Base-by-base conservation (phyloP, 2,797 vertebrate genomes). In the Channallabes apus region DNA sequence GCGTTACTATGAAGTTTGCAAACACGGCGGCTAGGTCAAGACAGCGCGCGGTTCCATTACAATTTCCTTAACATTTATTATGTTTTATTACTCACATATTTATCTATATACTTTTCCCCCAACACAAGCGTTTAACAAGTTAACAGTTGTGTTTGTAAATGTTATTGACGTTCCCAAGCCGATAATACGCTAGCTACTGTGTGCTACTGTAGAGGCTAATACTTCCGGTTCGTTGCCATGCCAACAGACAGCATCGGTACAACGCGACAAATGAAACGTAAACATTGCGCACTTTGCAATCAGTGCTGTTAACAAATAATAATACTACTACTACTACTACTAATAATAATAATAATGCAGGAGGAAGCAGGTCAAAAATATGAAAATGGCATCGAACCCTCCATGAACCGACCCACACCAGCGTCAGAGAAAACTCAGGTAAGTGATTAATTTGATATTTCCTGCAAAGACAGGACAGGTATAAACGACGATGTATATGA, bases 381-480 rank as follows among this genome's bases (percentile, higher is more conserved):
- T 56, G 7, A 17, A 1, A 32, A 67, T 3, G 85, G 27, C 15
- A 80, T 78, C 41, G 94, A 95, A n/a, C 92, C 93, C 15, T 82
- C 87, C 32, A 88, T 92, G 72, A 89, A 91, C 87, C 87, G 92
- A 24, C 94, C 94, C 86, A 92, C 89, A 80, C 92, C 95, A 1
- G 86, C 94, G 29, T 94, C 94, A 51, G 91, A 86, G 27, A 93
- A 89, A 86, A 93, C 94, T 54, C 95, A 96, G 94, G 96, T 96
- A 90, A 67, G 82, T 51, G 46, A 20, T 27, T 80, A 17, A 51
- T 78, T 6, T 35, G n/a, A 32, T 1, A 32, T 1, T 59, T 12
- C 11, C n/a, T 24, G 22, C 2, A 68, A 51, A 32, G 9, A 32
- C 27, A 67, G 14, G 5, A 22, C 41, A 54, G 79, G 15, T 67